Evolutionary conservation across 1,140 invertebrate species (phyloP).

Genomic region (Aphis gossypii): DNA sequence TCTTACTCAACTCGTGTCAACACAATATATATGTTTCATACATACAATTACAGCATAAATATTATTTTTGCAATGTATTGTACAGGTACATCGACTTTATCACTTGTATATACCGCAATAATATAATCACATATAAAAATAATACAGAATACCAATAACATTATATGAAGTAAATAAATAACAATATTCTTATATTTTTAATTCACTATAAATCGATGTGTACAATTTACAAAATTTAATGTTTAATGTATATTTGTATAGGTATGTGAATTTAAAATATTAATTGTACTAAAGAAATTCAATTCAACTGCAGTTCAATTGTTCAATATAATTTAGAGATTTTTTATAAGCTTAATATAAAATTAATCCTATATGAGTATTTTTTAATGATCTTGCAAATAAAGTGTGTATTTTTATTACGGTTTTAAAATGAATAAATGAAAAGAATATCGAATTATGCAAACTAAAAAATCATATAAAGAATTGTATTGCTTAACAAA

Average conservation of each 20-base stretch:
- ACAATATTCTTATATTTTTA: background rate
- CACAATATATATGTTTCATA: background rate
- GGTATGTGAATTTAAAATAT: background rate
- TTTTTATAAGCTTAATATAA: too few relatives aligned
- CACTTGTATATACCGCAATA: background rate
- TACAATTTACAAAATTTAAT: too few relatives aligned
- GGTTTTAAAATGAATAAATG: background rate
- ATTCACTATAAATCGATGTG: too few relatives aligned
- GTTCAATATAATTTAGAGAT: background rate
- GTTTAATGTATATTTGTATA: too few relatives aligned
- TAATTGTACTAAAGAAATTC: background rate
- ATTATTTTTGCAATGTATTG: background rate
- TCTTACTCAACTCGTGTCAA: background rate
- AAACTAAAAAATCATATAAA: background rate
- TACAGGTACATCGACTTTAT: background rate
- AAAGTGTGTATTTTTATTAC: background rate
- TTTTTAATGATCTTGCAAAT: slow-evolving; percentile 11
- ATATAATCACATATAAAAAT: background rate
- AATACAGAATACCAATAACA: too few relatives aligned
- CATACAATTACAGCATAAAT: background rate
- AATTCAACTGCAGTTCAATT: too few relatives aligned
- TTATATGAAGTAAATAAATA: too few relatives aligned
- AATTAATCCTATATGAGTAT: background rate
- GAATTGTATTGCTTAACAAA: background rate
- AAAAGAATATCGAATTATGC: background rate